phyloP scores from a whole-genome alignment of 1,140 invertebrate genomes.

The Theocolax elegans region DNA sequence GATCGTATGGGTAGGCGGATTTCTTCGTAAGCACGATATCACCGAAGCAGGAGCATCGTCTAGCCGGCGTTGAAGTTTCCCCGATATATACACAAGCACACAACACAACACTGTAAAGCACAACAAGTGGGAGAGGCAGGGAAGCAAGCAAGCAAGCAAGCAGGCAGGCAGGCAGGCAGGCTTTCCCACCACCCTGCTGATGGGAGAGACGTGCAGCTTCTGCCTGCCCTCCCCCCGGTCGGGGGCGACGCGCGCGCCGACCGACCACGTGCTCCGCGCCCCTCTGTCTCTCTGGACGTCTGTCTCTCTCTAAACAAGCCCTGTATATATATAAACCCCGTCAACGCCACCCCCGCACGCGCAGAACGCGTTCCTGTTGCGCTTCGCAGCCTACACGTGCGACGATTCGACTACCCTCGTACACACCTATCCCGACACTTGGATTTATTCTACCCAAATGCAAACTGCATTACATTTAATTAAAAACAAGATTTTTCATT shows the following conservation, averaged over 20 bases:
- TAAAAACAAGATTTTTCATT: too few relatives aligned
- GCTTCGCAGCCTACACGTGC: too few relatives aligned
- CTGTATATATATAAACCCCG: slow-evolving; percentile 24
- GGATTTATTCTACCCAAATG: too few relatives aligned
- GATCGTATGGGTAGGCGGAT: too few relatives aligned
- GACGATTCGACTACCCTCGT: too few relatives aligned
- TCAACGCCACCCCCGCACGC: slow-evolving; percentile 15
- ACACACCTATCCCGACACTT: too few relatives aligned
- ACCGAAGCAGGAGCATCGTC: slow-evolving; percentile 62
- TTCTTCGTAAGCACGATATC: too few relatives aligned
- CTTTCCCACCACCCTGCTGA: slow-evolving; percentile 28
- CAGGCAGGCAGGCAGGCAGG: slow-evolving; percentile 39
- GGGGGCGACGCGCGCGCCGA: too few relatives aligned
- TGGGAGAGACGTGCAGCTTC: slow-evolving; percentile 40
- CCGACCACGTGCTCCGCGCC: slow-evolving; percentile 17
- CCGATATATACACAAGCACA: slow-evolving; percentile 59
- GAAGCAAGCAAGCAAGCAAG: slow-evolving; percentile 36
- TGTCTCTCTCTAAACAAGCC: slow-evolving; percentile 40
- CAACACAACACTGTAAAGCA: slow-evolving; percentile 64
- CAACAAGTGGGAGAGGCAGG: slow-evolving; percentile 62
- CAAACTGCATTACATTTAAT: too few relatives aligned
- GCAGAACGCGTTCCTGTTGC: too few relatives aligned
- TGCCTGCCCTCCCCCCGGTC: slow-evolving; percentile 34
- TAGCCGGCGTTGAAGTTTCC: slow-evolving; percentile 65
- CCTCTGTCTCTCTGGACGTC: background rate